phyloP scores from a whole-genome alignment of 2,113 vertebrate species.

The Petrocephalus zakoni region DNA sequence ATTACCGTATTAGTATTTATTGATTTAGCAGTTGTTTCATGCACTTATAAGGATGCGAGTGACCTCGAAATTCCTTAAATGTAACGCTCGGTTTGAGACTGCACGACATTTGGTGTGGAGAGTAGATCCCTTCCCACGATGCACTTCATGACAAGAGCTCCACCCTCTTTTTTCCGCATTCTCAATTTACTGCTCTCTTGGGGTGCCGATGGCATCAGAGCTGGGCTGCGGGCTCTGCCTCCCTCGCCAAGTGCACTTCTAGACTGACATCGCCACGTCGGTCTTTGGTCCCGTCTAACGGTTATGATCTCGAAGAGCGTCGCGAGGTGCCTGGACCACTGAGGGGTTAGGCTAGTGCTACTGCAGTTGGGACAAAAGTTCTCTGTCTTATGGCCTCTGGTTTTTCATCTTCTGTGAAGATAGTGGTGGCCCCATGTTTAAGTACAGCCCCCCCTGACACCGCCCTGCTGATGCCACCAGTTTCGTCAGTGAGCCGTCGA shows the following conservation, averaged over 20 bases:
- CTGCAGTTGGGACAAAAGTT: background rate
- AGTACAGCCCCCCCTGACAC: slow-evolving; percentile 64
- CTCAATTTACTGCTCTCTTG: slow-evolving; percentile 20
- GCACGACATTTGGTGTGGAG: slow-evolving; percentile 1
- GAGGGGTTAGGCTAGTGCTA: background rate
- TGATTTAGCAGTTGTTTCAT: slow-evolving; percentile 21
- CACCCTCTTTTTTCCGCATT: background rate
- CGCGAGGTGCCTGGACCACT: slow-evolving; percentile 40
- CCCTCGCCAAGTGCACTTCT: background rate
- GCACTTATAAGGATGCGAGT: slow-evolving; percentile 18
- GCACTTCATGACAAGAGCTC: slow-evolving; percentile 21
- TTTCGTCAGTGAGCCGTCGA: slow-evolving; percentile 62
- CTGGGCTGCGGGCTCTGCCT: background rate
- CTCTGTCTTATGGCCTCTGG: background rate
- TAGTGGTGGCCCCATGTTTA: slow-evolving; percentile 65
- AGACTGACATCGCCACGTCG: background rate
- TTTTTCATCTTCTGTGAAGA: slow-evolving; percentile 28
- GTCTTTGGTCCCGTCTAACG: slow-evolving; percentile 13
- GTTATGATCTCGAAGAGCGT: slow-evolving; percentile 44
- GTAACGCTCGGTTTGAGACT: slow-evolving; percentile 9
- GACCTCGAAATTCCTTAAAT: slow-evolving; percentile 29
- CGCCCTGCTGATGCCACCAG: slow-evolving; percentile 53
- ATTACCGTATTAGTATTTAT: background rate
- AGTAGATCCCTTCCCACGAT: slow-evolving; percentile 16
- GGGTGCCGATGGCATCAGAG: background rate